Conservation (phyloP, 2,888 invertebrate species). For the Chaetoderma sp. region DNA sequence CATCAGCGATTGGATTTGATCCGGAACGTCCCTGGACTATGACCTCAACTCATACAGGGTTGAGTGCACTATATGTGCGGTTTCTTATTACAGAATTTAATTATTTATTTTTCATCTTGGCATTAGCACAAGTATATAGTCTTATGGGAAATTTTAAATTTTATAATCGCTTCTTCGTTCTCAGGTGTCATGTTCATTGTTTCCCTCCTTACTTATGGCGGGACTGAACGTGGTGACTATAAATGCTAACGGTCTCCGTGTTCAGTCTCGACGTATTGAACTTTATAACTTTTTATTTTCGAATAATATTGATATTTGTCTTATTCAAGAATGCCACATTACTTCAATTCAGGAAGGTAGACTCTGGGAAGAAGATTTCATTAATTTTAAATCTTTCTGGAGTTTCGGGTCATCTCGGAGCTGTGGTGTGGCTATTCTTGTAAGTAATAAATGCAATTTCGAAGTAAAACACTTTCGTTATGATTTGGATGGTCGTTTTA, state of each 20-base stretch:
- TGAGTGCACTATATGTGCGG: no score
- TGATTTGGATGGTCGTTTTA: conserved; percentile 9
- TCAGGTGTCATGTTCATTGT: no score
- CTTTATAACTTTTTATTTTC: neutral
- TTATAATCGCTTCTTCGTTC: no score
- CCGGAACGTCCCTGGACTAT: no score
- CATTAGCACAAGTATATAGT: no score
- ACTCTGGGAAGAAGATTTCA: neutral
- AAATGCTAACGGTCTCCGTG: neutral
- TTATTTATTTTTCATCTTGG: no score
- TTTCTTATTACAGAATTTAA: no score
- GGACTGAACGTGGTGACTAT: neutral
- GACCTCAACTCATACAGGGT: no score
- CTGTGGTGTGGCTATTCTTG: conserved; percentile 7
- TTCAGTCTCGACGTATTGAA: neutral
- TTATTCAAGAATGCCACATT: conserved; percentile 5
- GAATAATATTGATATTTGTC: neutral
- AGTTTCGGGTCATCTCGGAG: neutral
- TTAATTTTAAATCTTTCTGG: neutral
- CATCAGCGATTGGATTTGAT: no score
- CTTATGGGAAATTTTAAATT: no score
- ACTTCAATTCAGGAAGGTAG: neutral
- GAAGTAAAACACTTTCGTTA: neutral
- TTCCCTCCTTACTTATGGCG: neutral
- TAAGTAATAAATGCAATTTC: neutral